phyloP scores from a whole-genome alignment of 2,113 vertebrate species.

The Thalassoma bifasciatum region DNA sequence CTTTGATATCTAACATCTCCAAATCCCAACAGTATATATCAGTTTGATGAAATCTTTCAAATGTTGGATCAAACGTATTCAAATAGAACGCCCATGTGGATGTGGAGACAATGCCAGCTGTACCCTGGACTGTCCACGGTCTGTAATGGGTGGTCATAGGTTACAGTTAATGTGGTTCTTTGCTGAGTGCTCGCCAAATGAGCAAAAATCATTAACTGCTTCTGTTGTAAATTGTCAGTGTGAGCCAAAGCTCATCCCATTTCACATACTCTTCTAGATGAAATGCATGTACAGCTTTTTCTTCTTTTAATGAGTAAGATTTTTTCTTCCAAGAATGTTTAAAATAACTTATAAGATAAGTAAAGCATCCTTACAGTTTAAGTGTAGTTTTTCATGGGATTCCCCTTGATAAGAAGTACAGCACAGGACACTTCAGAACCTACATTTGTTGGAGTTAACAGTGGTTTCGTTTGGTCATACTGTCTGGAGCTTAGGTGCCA shows the following conservation, averaged over 20 bases:
- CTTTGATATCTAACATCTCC: not conserved
- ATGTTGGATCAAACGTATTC: not conserved
- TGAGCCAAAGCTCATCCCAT: not conserved
- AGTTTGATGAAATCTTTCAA: conserved; percentile 13
- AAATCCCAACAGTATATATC: not conserved
- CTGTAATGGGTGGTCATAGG: not conserved
- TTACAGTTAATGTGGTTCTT: not conserved
- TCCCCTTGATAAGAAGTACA: too few relatives aligned
- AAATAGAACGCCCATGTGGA: not conserved
- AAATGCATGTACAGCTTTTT: not conserved
- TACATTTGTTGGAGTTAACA: conserved; percentile 1
- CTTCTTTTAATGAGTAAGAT: too few relatives aligned
- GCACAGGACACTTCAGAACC: too few relatives aligned
- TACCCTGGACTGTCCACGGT: not conserved
- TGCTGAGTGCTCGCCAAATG: not conserved
- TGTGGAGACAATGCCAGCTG: not conserved
- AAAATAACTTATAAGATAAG: too few relatives aligned
- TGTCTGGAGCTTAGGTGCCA: too few relatives aligned
- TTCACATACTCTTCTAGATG: too few relatives aligned
- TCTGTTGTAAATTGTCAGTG: conserved; percentile 8
- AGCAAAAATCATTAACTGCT: not conserved
- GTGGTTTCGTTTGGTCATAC: not conserved
- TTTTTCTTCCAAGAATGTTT: too few relatives aligned
- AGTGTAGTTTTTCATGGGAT: too few relatives aligned
- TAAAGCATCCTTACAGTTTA: too few relatives aligned